Conservation (phyloP, 1,140 invertebrate species). For the Dendroctonus valens region DNA sequence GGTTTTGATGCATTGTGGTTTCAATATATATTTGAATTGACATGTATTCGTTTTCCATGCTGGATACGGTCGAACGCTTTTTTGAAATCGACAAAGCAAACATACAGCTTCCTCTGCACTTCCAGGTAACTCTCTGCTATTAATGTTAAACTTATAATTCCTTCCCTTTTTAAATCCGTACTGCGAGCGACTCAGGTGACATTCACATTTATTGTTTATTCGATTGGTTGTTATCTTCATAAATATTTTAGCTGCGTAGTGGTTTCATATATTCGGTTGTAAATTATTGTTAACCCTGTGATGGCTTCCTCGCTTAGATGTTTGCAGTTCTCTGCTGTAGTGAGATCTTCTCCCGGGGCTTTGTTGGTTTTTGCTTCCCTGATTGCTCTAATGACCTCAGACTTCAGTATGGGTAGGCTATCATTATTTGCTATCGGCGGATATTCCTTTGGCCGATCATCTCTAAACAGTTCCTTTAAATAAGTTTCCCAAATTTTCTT, state of each 20-base stretch:
- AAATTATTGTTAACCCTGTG: constrained; percentile 21
- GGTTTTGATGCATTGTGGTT: constrained; percentile 23
- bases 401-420: no score
- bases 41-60: constrained; percentile 21
- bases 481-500: no score
- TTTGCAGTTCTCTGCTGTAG: neutral
- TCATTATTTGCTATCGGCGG: no score
- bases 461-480: no score
- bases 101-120: constrained; percentile 16
- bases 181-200: constrained; percentile 23
- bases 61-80: constrained; percentile 25
- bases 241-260: constrained; percentile 35
- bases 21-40: constrained; percentile 24
- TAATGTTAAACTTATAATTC: constrained; percentile 36
- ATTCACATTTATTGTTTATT: constrained; percentile 32
- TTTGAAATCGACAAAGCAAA: constrained; percentile 22
- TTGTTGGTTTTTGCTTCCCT: no score
- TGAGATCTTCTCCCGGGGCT: no score
- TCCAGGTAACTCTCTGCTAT: constrained; percentile 21
- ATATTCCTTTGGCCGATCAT: no score
- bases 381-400: no score
- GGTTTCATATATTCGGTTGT: constrained; percentile 10
- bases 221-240: constrained; percentile 35
- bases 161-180: constrained; percentile 40
- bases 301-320: neutral